Percentiles rank a stretch among this genome's conserved stretches.
phyloP scores from a whole-genome alignment of 2,113 vertebrate genomes.

The Grammomys surdaster region DNA sequence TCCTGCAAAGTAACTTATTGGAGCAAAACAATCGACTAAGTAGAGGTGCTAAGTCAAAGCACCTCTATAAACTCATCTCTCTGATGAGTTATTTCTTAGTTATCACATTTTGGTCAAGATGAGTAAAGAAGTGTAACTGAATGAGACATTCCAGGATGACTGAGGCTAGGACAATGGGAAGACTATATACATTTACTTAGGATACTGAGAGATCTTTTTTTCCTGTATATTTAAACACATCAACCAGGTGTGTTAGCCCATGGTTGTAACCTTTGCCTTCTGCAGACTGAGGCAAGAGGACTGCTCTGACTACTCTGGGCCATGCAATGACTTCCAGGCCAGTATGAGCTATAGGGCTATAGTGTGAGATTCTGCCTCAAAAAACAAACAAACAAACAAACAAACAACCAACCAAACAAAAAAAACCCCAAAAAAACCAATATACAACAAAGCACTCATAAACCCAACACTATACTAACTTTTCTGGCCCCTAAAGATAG shows the following conservation, averaged over 20 bases:
- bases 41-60: not conserved
- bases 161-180: not conserved
- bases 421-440: not conserved
- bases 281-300: not conserved
- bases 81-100: not conserved
- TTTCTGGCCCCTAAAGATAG: constrained; percentile 1
- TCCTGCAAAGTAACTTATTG: not conserved
- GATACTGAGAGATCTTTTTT: not conserved
- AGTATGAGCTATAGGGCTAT: not conserved
- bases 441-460: not conserved
- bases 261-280: not conserved
- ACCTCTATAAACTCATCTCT: not conserved
- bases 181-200: not conserved
- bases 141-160: not conserved
- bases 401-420: too few species aligned
- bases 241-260: not conserved
- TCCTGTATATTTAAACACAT: not conserved
- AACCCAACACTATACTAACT: not conserved
- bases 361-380: not conserved
- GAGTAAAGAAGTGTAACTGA: not conserved
- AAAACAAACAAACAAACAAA: not conserved
- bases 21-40: not conserved
- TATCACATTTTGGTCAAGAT: not conserved
- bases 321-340: too few species aligned
- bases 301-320: not conserved